phyloP scores from a whole-genome alignment of 2,113 vertebrate genomes.

The Vidua macroura region DNA sequence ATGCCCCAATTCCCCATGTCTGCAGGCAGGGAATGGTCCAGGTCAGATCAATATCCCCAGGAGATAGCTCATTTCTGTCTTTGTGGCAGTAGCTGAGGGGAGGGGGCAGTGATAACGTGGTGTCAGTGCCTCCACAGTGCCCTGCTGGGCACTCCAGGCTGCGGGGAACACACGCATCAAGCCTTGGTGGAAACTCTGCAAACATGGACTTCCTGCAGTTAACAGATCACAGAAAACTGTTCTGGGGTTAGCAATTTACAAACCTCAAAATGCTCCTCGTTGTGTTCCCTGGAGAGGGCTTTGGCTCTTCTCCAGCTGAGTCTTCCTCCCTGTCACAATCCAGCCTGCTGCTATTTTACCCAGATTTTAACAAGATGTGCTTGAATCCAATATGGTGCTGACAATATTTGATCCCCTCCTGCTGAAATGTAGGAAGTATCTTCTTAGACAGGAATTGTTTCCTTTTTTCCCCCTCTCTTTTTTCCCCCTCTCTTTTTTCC shows the following conservation, averaged over 20 bases:
- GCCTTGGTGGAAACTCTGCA: background rate
- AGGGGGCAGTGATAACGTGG: background rate
- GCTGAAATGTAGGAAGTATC: background rate
- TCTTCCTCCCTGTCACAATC: background rate
- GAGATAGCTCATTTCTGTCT: background rate
- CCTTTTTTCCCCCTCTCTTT: background rate
- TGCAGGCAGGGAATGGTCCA: background rate
- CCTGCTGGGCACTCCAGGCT: background rate
- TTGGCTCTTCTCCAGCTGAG: background rate
- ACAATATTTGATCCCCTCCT: background rate
- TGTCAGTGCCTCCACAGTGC: background rate
- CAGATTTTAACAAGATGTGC: background rate
- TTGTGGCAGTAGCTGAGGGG: background rate
- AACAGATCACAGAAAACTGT: background rate
- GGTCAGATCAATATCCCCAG: background rate
- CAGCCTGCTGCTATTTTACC: background rate
- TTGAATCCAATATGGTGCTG: background rate
- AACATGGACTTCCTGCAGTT: background rate
- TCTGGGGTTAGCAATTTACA: background rate
- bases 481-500: no score
- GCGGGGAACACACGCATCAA: background rate
- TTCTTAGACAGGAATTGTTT: background rate
- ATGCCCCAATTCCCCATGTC: rapidly evolving
- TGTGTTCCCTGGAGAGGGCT: background rate
- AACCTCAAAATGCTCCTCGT: background rate